Evolutionary conservation across 2,888 invertebrate genomes (phyloP), one percentile per base, ranked within the genome.

Genomic region (Calliopum simillimum): DNA sequence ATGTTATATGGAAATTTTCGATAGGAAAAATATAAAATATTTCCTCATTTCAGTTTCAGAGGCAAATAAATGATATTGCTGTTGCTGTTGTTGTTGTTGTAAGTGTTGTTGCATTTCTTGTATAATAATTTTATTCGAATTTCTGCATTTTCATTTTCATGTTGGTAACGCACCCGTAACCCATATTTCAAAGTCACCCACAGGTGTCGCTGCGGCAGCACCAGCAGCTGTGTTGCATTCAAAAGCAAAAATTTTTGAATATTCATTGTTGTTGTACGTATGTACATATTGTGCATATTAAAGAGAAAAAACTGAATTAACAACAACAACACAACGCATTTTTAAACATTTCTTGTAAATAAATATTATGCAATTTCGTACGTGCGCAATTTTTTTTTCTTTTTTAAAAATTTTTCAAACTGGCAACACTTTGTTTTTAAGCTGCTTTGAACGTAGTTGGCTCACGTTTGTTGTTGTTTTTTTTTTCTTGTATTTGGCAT

Each of bases 141-240:
- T 23, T 46, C 3, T 46, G 12, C n/a, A 58, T 19, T 19, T 41
- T 14, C n/a, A 33, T 8, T 33, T 33, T 33, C 33, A 33, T 33
- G 65, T 55, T 65, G 55, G 25, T 13, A 49, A 49, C 63, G 63
- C 49, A 49, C 56, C 67, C 16, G 8, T 67, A 67, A 67, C 67
- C 58, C 59, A 67, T 49, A 49, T 67, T 59, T 67, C 67, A 67
- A 59, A 66, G 66, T 56, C 66, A 59, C 16, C 67, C 59, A 47
- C 58, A 59, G 14, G 11, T 23, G 33, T 14, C 53, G 13, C 53
- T 33, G 58, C 58, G n/a, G 23, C 8, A 8, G 33, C 12, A 33
- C 33, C 56, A 25, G 23, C 56, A 14, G 2, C 2, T 56, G 19
- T 43, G 44, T 46, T 13, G 44, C 61, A 33, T 33, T 33, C n/a